Conservation (phyloP, 64 coral and sea anemone genomes). For the Orbicella faveolata region DNA sequence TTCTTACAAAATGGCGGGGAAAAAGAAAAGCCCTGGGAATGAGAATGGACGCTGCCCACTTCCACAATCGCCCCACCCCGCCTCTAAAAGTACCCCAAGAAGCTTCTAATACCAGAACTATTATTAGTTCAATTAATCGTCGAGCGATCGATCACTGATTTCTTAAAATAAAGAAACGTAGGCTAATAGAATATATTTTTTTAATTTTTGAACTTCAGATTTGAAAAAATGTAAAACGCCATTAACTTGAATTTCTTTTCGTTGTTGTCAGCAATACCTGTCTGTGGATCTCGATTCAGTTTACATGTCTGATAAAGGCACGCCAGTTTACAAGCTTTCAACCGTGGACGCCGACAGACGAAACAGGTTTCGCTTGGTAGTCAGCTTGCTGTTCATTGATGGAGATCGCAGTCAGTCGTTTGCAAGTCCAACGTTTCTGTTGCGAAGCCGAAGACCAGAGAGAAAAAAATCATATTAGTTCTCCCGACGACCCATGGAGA, state of each 20-base stretch:
- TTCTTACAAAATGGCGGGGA: no score
- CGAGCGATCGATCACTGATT: no score
- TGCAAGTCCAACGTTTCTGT: conserved; percentile 58
- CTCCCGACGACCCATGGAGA: neutral
- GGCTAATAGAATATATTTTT: no score
- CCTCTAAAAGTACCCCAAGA: no score
- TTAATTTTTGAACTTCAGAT: no score
- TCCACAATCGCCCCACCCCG: no score
- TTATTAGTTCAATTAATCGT: no score
- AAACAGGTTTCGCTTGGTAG: conserved; percentile 79
- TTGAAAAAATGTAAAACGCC: neutral
- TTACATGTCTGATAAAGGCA: conserved; percentile 61
- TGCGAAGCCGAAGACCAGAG: conserved; percentile 64
- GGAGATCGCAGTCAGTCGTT: conserved; percentile 70
- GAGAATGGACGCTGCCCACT: no score
- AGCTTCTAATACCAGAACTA: no score
- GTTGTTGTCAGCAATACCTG: conserved; percentile 47
- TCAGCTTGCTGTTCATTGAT: conserved; percentile 67
- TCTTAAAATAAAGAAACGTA: no score
- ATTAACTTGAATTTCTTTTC: neutral
- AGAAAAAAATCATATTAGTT: conserved; percentile 19
- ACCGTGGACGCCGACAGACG: conserved; percentile 82
- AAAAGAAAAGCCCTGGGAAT: no score
- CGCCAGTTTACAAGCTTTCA: conserved; percentile 81
- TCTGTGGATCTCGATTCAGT: conserved; percentile 81